These are phyloP conservation scores for Hiodon tergisus DNA, from an alignment of 2,113 vertebrate species.

Conservation along the genomic window DNA sequence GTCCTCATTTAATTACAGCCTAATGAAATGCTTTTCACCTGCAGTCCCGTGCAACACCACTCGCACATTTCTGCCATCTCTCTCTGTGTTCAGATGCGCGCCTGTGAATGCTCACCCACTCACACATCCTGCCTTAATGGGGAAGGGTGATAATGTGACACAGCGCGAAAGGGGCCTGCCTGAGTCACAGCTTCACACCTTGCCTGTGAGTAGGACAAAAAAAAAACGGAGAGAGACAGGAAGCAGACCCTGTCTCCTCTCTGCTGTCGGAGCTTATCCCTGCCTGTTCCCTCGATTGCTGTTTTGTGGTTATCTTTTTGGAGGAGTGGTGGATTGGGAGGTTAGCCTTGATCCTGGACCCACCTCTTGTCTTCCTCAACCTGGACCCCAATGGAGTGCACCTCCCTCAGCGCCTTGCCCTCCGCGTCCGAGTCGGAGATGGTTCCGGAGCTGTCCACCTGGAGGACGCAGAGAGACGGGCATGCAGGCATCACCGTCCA, in stretches of 20 bases:
- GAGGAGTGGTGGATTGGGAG: not conserved
- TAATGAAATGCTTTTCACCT: conserved; percentile 32
- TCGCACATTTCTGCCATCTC: conserved; percentile 10
- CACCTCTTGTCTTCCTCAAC: conserved; percentile 98
- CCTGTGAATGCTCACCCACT: not conserved
- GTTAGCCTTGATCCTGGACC: not conserved
- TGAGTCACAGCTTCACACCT: conserved; percentile 9
- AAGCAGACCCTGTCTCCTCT: not conserved
- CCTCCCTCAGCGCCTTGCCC: conserved; percentile 83
- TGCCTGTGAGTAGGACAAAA: not conserved
- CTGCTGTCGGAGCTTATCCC: not conserved
- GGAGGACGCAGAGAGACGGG: conserved; percentile 28
- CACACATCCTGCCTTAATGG: not conserved
- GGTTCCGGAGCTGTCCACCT: conserved; percentile 87
- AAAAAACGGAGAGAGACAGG: not conserved
- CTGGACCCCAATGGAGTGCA: conserved; percentile 95
- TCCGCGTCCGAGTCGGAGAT: conserved; percentile 90
- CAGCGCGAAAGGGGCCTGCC: not conserved
- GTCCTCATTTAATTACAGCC: conserved; percentile 9
- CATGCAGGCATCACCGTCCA: not conserved
- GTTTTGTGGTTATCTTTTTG: too few species aligned
- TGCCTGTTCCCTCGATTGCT: too few species aligned
- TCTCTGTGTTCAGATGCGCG: not conserved
- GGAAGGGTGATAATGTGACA: conserved; percentile 3
- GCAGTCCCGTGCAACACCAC: conserved; percentile 10